A percentile compares a stretch with the other conserved stretches of the same genome.
These are phyloP conservation scores for Tachysurus fulvidraco DNA, from an alignment of 2,113 vertebrate genomes.

Conservation along the genomic window DNA sequence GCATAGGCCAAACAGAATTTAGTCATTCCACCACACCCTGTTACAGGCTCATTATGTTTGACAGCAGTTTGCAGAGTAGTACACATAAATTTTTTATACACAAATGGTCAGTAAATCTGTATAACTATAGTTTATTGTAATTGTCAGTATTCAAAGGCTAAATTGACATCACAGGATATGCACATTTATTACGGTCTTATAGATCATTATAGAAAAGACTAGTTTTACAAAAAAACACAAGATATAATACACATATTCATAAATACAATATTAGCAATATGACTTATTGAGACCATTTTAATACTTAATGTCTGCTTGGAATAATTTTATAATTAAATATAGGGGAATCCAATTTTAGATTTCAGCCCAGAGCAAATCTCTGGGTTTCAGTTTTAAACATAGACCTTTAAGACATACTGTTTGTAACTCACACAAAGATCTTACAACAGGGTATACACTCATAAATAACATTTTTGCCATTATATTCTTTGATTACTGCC, in stretches of 20 bases:
- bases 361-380: background rate
- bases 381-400: background rate
- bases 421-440: background rate
- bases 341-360: background rate
- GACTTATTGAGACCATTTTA: slow-evolving; percentile 76
- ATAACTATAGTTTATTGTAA: slow-evolving; percentile 48
- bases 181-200: slow-evolving; percentile 50
- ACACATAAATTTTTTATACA: background rate
- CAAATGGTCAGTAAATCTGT: slow-evolving; percentile 11
- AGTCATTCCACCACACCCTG: background rate
- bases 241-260: slow-evolving; percentile 81
- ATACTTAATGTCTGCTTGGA: slow-evolving; percentile 50
- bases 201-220: slow-evolving; percentile 51
- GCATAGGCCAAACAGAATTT: background rate
- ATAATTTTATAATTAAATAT: background rate
- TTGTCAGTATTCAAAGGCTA: slow-evolving; percentile 51
- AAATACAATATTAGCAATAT: slow-evolving; percentile 86
- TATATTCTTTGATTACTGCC: background rate
- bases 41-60: background rate
- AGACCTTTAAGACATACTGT: background rate
- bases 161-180: slow-evolving; percentile 47
- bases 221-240: slow-evolving; percentile 77
- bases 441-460: background rate
- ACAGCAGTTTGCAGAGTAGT: background rate
- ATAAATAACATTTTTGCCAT: slow-evolving; percentile 1